Evolutionary conservation across 2,888 invertebrate genomes (phyloP).

Genomic region (Orgyia antiqua): DNA sequence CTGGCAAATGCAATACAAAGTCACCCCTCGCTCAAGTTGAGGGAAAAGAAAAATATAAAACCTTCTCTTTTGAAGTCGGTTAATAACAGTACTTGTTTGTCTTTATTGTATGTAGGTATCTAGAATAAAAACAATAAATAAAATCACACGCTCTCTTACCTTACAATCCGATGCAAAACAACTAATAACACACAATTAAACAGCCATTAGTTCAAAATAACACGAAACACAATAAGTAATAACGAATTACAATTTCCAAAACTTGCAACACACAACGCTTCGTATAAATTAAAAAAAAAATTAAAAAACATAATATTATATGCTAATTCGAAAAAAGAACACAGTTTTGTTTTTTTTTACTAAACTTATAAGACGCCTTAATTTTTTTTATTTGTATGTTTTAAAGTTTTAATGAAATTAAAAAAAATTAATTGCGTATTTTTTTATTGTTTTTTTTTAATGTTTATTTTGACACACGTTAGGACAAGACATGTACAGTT

Average conservation of each 20-base stretch:
- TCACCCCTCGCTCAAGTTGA: no score
- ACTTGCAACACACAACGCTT: no score
- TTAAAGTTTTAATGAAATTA: neutral
- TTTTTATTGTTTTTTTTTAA: conserved; percentile 2
- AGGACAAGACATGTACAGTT: no score
- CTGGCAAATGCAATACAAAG: no score
- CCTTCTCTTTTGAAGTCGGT: no score
- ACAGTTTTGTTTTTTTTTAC: no score
- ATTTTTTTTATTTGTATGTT: conserved; percentile 1
- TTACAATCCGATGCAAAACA: conserved; percentile 10
- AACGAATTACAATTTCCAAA: no score
- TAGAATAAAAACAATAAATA: conserved; percentile 4
- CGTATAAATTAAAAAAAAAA: conserved; percentile 1
- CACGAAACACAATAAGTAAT: conserved; percentile 10
- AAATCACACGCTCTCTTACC: conserved; percentile 17
- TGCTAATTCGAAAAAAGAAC: conserved; percentile 3
- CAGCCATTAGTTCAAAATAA: conserved; percentile 7
- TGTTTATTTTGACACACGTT: no score
- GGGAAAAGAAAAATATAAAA: no score
- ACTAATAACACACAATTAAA: conserved; percentile 18
- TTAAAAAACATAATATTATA: neutral
- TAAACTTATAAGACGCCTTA: no score
- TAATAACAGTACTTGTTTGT: no score
- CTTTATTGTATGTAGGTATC: no score
- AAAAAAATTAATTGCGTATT: neutral